A percentile compares a stretch with the other conserved stretches of the same genome.
Evolutionary conservation across 2,888 invertebrate genomes (phyloP).

Genomic region (Tachystola acroxantha): DNA sequence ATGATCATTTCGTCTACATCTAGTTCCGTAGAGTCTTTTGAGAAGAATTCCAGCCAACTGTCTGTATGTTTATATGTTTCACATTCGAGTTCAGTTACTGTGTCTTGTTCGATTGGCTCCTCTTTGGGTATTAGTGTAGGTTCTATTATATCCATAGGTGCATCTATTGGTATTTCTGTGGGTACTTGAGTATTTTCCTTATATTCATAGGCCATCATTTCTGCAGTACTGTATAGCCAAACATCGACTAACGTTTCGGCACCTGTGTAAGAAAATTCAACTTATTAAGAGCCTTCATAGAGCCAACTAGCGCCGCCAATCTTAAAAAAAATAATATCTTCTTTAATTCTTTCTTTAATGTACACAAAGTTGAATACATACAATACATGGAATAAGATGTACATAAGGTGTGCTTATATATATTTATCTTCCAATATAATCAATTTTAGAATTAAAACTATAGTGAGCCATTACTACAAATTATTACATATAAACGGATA

Average conservation of each 20-base stretch:
- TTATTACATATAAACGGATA: no score
- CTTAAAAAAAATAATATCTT: no score
- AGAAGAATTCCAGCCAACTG: slow-evolving; percentile 65
- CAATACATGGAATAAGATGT: no score
- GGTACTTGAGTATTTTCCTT: slow-evolving; percentile 34
- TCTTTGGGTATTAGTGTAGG: slow-evolving; percentile 13
- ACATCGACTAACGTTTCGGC: slow-evolving; percentile 89
- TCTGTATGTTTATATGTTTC: slow-evolving; percentile 27
- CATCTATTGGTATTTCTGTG: slow-evolving; percentile 13
- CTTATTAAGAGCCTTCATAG: no score
- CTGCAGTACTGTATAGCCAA: slow-evolving; percentile 78
- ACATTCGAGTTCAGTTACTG: slow-evolving; percentile 13
- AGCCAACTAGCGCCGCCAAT: no score
- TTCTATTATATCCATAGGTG: neutral
- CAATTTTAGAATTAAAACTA: no score
- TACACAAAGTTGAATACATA: no score
- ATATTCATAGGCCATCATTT: slow-evolving; percentile 57
- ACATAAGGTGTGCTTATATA: no score
- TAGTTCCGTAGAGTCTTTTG: slow-evolving; percentile 47
- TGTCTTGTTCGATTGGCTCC: slow-evolving; percentile 10
- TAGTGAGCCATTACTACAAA: no score
- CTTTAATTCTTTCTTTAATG: no score
- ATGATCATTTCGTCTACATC: slow-evolving; percentile 68
- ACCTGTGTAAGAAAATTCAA: slow-evolving; percentile 76
- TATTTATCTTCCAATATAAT: no score